phyloP scores from a whole-genome alignment of 2,888 invertebrate species.

The Melinaea menophilus region DNA sequence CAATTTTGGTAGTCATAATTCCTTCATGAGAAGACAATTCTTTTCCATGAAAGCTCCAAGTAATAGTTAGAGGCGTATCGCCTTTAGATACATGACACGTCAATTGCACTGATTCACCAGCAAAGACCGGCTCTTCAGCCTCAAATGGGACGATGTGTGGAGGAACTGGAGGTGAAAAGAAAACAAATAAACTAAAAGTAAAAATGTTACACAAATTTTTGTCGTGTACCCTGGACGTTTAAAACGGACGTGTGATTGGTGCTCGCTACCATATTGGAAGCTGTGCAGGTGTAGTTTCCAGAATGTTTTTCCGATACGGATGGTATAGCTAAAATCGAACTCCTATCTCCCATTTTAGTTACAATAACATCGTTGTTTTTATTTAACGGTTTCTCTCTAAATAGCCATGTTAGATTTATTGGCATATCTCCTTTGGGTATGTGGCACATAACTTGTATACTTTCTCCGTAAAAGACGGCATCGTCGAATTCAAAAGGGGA shows the following conservation, averaged over 20 bases:
- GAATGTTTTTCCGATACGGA: conserved; percentile 82
- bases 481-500: conserved; percentile 78
- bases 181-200: conserved; percentile 38
- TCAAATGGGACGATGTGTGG: conserved; percentile 81
- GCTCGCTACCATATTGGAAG: conserved; percentile 82
- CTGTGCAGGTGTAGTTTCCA: conserved; percentile 87
- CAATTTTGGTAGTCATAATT: conserved; percentile 78
- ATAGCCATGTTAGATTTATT: conserved; percentile 82
- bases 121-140: conserved; percentile 80
- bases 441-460: conserved; percentile 77
- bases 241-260: conserved; percentile 80
- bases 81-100: conserved; percentile 82
- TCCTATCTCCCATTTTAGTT: conserved; percentile 78
- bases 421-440: conserved; percentile 84
- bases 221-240: conserved; percentile 81
- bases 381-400: conserved; percentile 77
- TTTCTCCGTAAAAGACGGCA: conserved; percentile 77
- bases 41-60: conserved; percentile 85
- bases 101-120: conserved; percentile 81
- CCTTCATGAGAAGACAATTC: conserved; percentile 75
- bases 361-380: conserved; percentile 67
- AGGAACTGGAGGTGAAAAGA: conserved; percentile 45
- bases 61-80: conserved; percentile 83
- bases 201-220: conserved; percentile 45
- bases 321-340: conserved; percentile 81